Conservation (phyloP, 2,113 vertebrate species). For the Rhinopithecus roxellana region DNA sequence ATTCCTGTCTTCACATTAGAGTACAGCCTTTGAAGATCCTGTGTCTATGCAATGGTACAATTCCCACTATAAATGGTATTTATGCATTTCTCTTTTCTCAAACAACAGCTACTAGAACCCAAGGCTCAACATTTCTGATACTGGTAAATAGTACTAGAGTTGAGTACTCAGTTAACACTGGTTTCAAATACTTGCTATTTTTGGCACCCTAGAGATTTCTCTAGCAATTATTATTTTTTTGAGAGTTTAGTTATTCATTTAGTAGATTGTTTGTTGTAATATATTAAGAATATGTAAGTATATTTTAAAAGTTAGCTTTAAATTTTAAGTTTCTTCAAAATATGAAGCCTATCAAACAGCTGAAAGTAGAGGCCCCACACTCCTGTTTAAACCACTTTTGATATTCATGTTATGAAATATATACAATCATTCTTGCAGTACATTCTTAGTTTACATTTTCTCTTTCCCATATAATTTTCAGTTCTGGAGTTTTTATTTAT, state of each 20-base stretch:
- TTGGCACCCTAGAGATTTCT: not conserved
- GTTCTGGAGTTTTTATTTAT: not conserved
- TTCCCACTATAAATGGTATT: not conserved
- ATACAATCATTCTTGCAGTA: not conserved
- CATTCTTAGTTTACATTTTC: not conserved
- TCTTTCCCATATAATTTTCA: not conserved
- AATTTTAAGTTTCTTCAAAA: not conserved
- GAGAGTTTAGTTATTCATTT: not conserved
- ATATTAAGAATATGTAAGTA: not conserved
- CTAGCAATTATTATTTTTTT: not conserved
- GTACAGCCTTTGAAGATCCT: not conserved
- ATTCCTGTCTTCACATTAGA: not conserved
- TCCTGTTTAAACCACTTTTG: not conserved
- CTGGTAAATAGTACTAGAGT: not conserved
- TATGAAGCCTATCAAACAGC: not conserved
- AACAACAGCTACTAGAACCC: not conserved
- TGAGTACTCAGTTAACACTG: not conserved
- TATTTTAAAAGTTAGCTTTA: not conserved
- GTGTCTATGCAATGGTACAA: rapidly evolving
- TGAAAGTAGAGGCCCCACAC: not conserved
- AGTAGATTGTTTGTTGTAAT: not conserved
- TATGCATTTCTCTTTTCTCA: not conserved
- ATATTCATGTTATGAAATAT: not conserved
- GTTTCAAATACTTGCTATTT: not conserved
- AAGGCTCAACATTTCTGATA: not conserved